Percentiles rank a stretch among this genome's conserved stretches.
These are phyloP conservation scores for Leucophenga maculata DNA, from an alignment of 2,888 invertebrate genomes.

Conservation along the genomic window DNA sequence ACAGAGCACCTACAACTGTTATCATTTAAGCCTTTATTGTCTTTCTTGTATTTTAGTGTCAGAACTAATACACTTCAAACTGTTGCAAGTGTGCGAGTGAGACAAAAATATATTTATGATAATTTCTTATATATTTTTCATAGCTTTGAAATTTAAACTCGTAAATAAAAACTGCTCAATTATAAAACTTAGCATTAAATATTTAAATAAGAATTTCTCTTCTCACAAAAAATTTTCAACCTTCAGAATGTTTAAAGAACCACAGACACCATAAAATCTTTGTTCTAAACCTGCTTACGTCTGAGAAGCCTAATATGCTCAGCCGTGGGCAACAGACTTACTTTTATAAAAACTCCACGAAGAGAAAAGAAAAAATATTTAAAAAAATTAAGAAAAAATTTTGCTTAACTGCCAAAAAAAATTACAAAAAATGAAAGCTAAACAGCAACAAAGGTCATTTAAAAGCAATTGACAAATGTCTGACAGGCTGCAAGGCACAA, in stretches of 20 bases:
- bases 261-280: neutral
- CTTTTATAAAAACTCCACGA: neutral
- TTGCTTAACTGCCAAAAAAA: neutral
- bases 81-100: too few relatives aligned
- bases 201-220: too few relatives aligned
- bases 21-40: too few relatives aligned
- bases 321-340: neutral
- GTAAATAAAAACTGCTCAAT: neutral
- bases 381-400: neutral
- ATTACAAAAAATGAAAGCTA: neutral
- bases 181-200: neutral
- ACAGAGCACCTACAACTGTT: too few relatives aligned
- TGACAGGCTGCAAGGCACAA: conserved; percentile 43
- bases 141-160: neutral
- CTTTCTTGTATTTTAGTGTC: too few relatives aligned
- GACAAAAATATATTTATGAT: too few relatives aligned
- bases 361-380: neutral
- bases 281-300: neutral
- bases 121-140: too few relatives aligned
- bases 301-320: too few relatives aligned
- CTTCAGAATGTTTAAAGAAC: neutral
- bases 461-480: conserved; percentile 55
- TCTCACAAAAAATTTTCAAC: too few relatives aligned
- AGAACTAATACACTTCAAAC: too few relatives aligned
- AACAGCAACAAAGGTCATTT: neutral